Conservation (phyloP, 2,797 vertebrate species). For the Oryzias sinensis region DNA sequence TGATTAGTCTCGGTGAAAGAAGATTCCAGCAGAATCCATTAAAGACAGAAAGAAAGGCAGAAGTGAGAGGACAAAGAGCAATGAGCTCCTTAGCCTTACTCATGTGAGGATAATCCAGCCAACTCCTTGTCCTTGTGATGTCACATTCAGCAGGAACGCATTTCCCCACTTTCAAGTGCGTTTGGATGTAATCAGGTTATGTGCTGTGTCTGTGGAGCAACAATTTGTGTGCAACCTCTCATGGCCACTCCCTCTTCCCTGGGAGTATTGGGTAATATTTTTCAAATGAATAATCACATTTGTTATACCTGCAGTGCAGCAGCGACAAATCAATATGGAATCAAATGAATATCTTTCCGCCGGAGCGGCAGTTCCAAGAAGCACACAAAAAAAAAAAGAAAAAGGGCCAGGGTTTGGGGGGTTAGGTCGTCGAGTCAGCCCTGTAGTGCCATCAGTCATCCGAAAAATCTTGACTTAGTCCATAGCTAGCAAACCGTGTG, state of each 20-base stretch:
- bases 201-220: slow-evolving; percentile 19
- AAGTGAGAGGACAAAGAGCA: slow-evolving; percentile 43
- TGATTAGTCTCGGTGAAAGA: slow-evolving; percentile 3
- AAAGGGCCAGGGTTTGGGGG: not conserved
- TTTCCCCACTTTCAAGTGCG: slow-evolving; percentile 38
- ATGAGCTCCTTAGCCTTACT: slow-evolving; percentile 26
- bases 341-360: slow-evolving; percentile 56
- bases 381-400: slow-evolving; percentile 17
- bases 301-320: slow-evolving; percentile 48
- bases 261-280: slow-evolving; percentile 33
- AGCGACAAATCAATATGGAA: slow-evolving; percentile 59
- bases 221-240: slow-evolving; percentile 35
- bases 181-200: slow-evolving; percentile 46
- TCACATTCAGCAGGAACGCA: slow-evolving; percentile 33
- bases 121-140: slow-evolving; percentile 43
- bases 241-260: slow-evolving; percentile 27
- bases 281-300: slow-evolving; percentile 51
- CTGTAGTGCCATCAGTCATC: slow-evolving; percentile 57
- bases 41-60: slow-evolving; percentile 30
- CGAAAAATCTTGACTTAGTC: slow-evolving; percentile 49
- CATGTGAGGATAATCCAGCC: slow-evolving; percentile 28
- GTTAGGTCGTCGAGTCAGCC: slow-evolving; percentile 5
- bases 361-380: not conserved
- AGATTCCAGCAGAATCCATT: slow-evolving; percentile 44
- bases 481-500: slow-evolving; percentile 49